These are phyloP conservation scores for Dugesia japonica DNA, from an alignment of 2,888 invertebrate genomes.

Conservation along the genomic window DNA sequence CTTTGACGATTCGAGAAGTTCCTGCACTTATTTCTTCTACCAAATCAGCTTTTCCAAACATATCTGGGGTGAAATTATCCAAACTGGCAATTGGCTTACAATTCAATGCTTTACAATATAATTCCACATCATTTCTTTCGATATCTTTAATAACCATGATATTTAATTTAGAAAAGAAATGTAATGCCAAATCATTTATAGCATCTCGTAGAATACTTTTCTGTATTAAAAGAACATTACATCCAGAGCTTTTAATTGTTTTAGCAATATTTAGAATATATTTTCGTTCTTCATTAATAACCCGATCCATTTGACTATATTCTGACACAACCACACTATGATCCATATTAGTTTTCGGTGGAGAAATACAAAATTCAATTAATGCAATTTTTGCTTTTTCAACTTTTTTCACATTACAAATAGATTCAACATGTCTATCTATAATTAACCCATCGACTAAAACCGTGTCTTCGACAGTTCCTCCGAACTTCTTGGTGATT, in stretches of 20 bases:
- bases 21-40: constrained; percentile 78
- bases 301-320: constrained; percentile 98
- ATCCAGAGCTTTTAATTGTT: constrained; percentile 91
- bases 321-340: constrained; percentile 67
- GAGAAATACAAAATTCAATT: constrained; percentile 96
- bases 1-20: constrained; percentile 52
- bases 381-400: constrained; percentile 96
- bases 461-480: constrained; percentile 90
- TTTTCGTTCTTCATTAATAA: constrained; percentile 82
- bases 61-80: constrained; percentile 41
- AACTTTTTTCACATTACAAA: constrained; percentile 69
- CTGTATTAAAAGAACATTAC: constrained; percentile 82
- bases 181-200: constrained; percentile 81
- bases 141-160: constrained; percentile 93
- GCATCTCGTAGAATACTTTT: constrained; percentile 75
- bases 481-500: constrained; percentile 82
- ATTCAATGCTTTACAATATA: constrained; percentile 62
- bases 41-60: constrained; percentile 73
- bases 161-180: constrained; percentile 94
- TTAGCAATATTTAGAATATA: constrained; percentile 96
- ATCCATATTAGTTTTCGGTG: constrained; percentile 79
- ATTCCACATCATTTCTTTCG: constrained; percentile 92
- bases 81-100: constrained; percentile 32
- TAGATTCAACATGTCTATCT: constrained; percentile 67
- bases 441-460: constrained; percentile 85